phyloP scores from a whole-genome alignment of 2,888 invertebrate genomes.

The Willowsia nigromaculata region DNA sequence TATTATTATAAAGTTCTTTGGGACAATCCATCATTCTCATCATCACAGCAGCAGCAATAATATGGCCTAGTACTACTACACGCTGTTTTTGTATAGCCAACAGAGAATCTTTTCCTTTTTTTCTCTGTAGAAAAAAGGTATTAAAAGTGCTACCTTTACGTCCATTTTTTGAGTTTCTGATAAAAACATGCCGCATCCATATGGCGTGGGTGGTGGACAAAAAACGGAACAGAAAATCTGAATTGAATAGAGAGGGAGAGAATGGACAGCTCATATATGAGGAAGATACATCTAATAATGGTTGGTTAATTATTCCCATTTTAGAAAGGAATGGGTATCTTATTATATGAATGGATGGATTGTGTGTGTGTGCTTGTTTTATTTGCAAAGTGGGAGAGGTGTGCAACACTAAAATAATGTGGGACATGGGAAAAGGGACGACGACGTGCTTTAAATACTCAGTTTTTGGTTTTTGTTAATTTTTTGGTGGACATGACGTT shows the following conservation, averaged over 20 bases:
- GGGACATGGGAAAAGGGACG: constrained; percentile 50
- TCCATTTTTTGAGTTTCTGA: background rate
- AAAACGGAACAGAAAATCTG: background rate
- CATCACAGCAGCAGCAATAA: background rate
- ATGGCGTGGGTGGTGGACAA: background rate
- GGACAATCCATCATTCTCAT: constrained; percentile 33
- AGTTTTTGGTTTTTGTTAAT: background rate
- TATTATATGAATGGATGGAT: too few relatives aligned
- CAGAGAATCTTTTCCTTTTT: background rate
- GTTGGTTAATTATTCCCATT: background rate
- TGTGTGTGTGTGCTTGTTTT: too few relatives aligned
- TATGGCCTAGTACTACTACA: background rate
- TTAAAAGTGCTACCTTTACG: background rate
- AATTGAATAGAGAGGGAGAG: background rate
- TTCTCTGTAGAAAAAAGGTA: background rate
- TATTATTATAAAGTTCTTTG: background rate
- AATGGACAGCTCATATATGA: background rate
- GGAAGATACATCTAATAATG: background rate
- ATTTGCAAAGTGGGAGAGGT: constrained; percentile 66
- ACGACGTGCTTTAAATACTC: background rate
- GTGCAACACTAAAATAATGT: constrained; percentile 1
- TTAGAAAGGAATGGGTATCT: background rate
- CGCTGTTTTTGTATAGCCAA: constrained; percentile 57
- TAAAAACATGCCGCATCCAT: background rate
- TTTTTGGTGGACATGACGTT: constrained; percentile 40